Base-by-base conservation (phyloP, 2,113 vertebrate genomes). In the Pseudorectes ferrugineus region DNA sequence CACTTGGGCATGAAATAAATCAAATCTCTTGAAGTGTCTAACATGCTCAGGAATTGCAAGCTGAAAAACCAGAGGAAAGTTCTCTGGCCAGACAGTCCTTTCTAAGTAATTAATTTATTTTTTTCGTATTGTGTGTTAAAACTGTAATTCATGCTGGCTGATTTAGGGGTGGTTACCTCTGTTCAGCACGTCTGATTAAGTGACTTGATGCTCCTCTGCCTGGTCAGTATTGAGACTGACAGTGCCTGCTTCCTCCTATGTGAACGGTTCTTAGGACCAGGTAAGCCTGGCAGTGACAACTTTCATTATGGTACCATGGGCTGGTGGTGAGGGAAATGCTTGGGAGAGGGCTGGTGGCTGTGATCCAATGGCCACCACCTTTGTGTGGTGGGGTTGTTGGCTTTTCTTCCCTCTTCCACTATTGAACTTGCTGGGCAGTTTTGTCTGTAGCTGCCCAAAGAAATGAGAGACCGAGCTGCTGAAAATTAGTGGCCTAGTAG, bases 291-390 rank as follows among this genome's bases (percentile, higher is more conserved):
- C 36, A 35, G 42, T 10, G 52, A 17, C 9, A n/a, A 7, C 48
- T 59, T 82, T 33, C 9, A 4, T 24, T 58, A n/a, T 38, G 36
- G 9, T 22, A 8, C 48, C 1, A 0, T 19, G 61, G 31, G 17
- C 26, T 61, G 55, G 10, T 15, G 15, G 12, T 38, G 36, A 61
- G 31, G 14, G 25, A 85, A 68, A 40, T 45, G 14, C 25, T 52
- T 72, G 28, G 57, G 59, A 83, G 36, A 61, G 14, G 14, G 36
- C 35, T 65, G 43, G 8, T 7, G 12, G n/a, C 43, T 78, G 31
- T 68, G 48, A 23, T 55, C 19, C 62, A 6, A n/a, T 23, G 31
- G 7, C 11, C 13, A n/a, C n/a, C 15, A 2, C 1, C 0, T 59
- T 48, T 54, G 24, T 65, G 24, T 48, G 26, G 14, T 90, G 70